Conservation (phyloP, 2,113 vertebrate species). For the Kryptolebias marmoratus region DNA sequence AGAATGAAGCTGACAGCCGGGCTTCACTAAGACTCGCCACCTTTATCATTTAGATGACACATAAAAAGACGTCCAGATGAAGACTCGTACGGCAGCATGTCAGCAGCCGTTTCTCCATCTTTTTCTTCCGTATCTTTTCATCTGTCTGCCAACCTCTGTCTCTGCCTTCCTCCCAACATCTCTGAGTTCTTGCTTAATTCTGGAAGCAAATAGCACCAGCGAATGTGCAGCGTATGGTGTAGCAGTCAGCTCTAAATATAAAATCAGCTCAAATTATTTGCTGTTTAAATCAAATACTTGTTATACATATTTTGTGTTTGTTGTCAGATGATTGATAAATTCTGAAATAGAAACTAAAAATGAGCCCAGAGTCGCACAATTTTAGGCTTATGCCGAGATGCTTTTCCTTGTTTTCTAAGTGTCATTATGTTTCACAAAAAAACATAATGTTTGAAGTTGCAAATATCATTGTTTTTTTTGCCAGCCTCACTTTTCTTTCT, state of each 20-base stretch:
- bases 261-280: background rate
- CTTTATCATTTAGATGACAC: constrained; percentile 39
- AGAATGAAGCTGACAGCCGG: constrained; percentile 52
- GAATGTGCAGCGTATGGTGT: constrained; percentile 6
- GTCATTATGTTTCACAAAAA: too few relatives aligned
- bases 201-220: constrained; percentile 39
- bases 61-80: constrained; percentile 19
- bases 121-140: constrained; percentile 24
- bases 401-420: too few relatives aligned
- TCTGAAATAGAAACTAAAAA: too few relatives aligned
- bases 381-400: too few relatives aligned
- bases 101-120: constrained; percentile 23
- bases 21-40: constrained; percentile 40
- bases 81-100: constrained; percentile 25
- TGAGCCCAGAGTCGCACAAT: too few relatives aligned
- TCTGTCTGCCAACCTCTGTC: constrained; percentile 29
- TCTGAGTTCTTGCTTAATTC: constrained; percentile 18
- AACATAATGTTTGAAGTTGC: too few relatives aligned
- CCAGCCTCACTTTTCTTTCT: too few relatives aligned
- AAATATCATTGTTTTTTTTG: too few relatives aligned
- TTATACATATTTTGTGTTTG: too few relatives aligned
- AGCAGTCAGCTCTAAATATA: constrained; percentile 5
- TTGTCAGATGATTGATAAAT: too few relatives aligned
- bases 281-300: background rate
- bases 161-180: constrained; percentile 35